Evolutionary conservation across 2,888 invertebrate genomes (phyloP), one percentile per base, ranked within the genome.

Genomic region (Aphodius granarius): DNA sequence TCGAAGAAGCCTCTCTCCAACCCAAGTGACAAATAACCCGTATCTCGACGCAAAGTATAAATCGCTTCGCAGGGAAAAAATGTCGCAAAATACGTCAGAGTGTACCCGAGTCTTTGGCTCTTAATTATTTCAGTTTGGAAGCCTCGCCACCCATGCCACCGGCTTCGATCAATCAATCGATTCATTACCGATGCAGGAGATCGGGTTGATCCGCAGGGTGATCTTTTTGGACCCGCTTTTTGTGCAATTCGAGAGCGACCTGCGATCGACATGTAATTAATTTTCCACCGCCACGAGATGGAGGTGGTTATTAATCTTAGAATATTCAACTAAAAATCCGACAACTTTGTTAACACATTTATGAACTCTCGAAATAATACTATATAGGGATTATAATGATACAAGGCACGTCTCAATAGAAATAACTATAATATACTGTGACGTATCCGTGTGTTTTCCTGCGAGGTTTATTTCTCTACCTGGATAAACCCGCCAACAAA

Each of bases 11-110:
- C 80, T 78, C 79, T 81, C 78, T 16, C 5, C 80, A 80, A 82
- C 81, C 81, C 83, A 81, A 82, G 82, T 83, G 83, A 84, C 83
- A 83, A 83, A 84, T 84, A 82, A 83, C 80, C 78, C 72, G 19
- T 63, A 63, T 63, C 23, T 72, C 43, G 63, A 9, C 20, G 78
- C 63, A 20, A 43, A 43, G 13, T 21, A 66, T 66, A 21, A 66
- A 66, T 21, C 66, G 21, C 13, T 66, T 21, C 66, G 18, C 66
- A 5, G 66, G 16, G 18, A 66, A 21, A 43, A 43, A 43, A 43
- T 43, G 43, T 43, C 43, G 43, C 6, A 43, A 43, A 43, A 43
- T 43, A 43, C 43, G 43, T 43, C 43, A n/a, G n/a, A n/a, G n/a
- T n/a, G n/a, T n/a, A 43, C 43, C 43, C 9, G 43, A 43, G 43